These are phyloP conservation scores for Scaptomyza tumidula DNA, from an alignment of 2,888 invertebrate genomes.

Conservation along the genomic window DNA sequence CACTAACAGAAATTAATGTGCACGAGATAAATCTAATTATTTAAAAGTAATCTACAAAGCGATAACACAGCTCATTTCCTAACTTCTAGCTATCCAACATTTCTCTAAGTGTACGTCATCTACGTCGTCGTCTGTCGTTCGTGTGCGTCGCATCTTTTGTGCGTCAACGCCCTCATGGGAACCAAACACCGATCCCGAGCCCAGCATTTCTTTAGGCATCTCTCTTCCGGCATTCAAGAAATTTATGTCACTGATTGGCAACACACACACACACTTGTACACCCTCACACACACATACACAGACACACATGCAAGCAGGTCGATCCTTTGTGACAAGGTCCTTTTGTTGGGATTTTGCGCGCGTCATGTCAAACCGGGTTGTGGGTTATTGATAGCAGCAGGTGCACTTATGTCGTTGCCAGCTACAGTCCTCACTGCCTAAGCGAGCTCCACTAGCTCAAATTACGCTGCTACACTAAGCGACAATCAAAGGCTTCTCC, in stretches of 20 bases:
- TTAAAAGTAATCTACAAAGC: background rate
- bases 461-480: slow-evolving; percentile 52
- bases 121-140: slow-evolving; percentile 43
- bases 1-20: background rate
- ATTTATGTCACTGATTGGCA: slow-evolving; percentile 78
- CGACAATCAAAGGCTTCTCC: slow-evolving; percentile 60
- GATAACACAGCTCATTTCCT: background rate
- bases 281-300: slow-evolving; percentile 2
- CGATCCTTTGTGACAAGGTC: slow-evolving; percentile 53
- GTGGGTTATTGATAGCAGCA: slow-evolving; percentile 72
- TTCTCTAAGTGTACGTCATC: slow-evolving; percentile 14
- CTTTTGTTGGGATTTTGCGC: slow-evolving; percentile 57
- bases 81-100: background rate
- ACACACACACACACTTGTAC: slow-evolving; percentile 27
- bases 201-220: slow-evolving; percentile 51
- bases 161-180: slow-evolving; percentile 80
- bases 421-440: slow-evolving; percentile 13
- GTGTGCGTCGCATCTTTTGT: slow-evolving; percentile 59
- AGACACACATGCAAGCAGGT: slow-evolving; percentile 13
- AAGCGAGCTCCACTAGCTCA: slow-evolving; percentile 36
- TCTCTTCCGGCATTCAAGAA: slow-evolving; percentile 61
- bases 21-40: too few relatives aligned
- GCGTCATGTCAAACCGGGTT: slow-evolving; percentile 56
- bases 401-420: slow-evolving; percentile 34
- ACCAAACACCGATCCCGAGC: slow-evolving; percentile 49